A percentile compares a stretch with the other conserved stretches of the same genome.
These are phyloP conservation scores for Crotophaga sulcirostris DNA, from an alignment of 2,113 vertebrate genomes.

Conservation along the genomic window DNA sequence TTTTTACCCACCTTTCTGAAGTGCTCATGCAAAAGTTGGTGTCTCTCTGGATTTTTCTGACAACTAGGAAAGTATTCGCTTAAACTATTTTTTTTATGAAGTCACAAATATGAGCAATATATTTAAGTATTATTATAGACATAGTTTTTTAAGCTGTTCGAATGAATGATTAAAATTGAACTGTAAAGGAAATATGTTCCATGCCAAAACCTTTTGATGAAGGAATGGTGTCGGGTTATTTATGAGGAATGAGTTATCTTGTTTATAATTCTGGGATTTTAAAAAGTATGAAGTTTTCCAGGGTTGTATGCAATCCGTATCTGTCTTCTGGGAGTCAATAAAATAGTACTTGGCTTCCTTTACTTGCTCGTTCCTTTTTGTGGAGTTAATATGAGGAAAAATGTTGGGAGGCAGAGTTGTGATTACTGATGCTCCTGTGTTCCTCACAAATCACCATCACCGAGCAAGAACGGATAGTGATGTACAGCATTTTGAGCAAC, in stretches of 20 bases:
- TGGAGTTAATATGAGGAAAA: not conserved
- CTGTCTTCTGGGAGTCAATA: slow-evolving; percentile 20
- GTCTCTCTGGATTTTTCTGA: slow-evolving; percentile 38
- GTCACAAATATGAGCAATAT: slow-evolving; percentile 28
- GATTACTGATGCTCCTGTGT: not conserved
- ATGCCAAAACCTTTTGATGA: not conserved
- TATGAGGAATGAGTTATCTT: slow-evolving; percentile 16
- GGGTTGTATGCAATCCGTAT: not conserved
- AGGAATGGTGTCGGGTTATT: slow-evolving; percentile 18
- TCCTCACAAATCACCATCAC: not conserved
- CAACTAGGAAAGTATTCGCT: not conserved
- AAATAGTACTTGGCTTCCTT: slow-evolving; percentile 21
- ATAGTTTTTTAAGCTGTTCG: slow-evolving; percentile 38
- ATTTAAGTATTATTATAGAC: slow-evolving; percentile 29
- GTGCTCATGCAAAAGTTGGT: slow-evolving; percentile 1
- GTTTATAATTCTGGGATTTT: not conserved
- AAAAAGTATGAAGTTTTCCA: not conserved
- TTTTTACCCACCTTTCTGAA: not conserved
- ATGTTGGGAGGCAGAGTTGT: not conserved
- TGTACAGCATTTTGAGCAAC: not conserved
- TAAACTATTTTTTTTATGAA: slow-evolving; percentile 27
- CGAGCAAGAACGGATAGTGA: accelerated
- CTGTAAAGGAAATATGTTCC: not conserved
- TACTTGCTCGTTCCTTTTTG: not conserved
- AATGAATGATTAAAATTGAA: not conserved